Evolutionary conservation across 2,888 invertebrate species (phyloP).

Genomic region (Hirudinaria manillensis): DNA sequence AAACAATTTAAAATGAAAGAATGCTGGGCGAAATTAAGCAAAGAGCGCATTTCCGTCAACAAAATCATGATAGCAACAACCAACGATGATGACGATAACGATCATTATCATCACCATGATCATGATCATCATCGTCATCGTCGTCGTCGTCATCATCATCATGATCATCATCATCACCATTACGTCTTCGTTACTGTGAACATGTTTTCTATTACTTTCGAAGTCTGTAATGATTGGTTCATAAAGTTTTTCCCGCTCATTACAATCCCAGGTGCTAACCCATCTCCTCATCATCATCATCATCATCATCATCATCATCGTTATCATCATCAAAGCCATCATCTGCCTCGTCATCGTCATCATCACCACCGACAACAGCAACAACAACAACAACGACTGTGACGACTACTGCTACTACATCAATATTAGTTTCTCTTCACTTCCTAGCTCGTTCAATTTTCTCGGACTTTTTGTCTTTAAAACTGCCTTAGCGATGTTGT

Average conservation of each 20-base stretch:
- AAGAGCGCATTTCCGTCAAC: background rate
- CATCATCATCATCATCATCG: constrained; percentile 33
- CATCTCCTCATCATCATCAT: background rate
- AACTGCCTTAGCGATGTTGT: too few species aligned
- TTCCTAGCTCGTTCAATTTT: too few species aligned
- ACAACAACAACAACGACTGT: too few species aligned
- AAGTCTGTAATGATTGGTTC: too few species aligned
- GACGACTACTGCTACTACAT: too few species aligned
- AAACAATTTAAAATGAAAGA: too few species aligned
- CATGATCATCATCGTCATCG: constrained; percentile 23
- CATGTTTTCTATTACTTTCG: too few species aligned
- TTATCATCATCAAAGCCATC: constrained; percentile 31
- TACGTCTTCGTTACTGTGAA: background rate
- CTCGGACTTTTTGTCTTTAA: too few species aligned
- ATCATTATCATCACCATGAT: constrained; percentile 19
- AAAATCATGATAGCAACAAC: background rate
- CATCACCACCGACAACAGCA: constrained; percentile 16
- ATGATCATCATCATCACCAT: constrained; percentile 19
- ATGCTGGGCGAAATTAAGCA: too few species aligned
- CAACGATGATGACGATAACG: background rate
- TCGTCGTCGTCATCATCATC: constrained; percentile 27
- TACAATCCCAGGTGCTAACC: too few species aligned
- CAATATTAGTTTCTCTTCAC: too few species aligned
- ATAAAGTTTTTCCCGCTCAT: too few species aligned
- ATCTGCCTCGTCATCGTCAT: constrained; percentile 31